Conservation (phyloP, 2,888 invertebrate species). For the Sminthurinus aureus region DNA sequence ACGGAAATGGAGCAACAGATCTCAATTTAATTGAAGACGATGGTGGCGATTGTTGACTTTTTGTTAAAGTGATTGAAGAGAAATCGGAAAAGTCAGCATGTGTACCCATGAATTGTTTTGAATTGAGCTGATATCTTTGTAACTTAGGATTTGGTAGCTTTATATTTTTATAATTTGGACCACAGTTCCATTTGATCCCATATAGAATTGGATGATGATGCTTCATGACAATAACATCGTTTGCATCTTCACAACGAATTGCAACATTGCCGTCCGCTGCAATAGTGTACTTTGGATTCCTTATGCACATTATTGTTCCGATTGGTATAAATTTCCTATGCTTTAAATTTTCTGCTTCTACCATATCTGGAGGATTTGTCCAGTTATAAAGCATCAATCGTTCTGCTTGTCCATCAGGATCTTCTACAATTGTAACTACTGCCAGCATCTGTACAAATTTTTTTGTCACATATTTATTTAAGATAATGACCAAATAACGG, state of each 20-base stretch:
- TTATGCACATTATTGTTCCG: conserved; percentile 24
- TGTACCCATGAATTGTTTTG: too few relatives aligned
- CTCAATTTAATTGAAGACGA: too few relatives aligned
- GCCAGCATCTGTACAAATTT: conserved; percentile 22
- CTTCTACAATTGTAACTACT: conserved; percentile 20
- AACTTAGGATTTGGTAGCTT: neutral
- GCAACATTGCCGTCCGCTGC: conserved; percentile 8
- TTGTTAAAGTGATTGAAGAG: too few relatives aligned
- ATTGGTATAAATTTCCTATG: conserved; percentile 23
- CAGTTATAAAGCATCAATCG: conserved; percentile 16
- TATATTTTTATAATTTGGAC: too few relatives aligned
- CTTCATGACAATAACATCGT: conserved; percentile 21
- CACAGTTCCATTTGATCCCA: conserved; percentile 1
- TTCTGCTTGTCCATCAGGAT: conserved; percentile 18
- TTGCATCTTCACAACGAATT: conserved; percentile 18
- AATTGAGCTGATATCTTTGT: neutral
- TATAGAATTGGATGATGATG: conserved; percentile 30
- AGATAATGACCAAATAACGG: too few relatives aligned
- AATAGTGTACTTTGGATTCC: conserved; percentile 22
- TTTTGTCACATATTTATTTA: too few relatives aligned
- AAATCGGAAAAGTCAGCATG: neutral
- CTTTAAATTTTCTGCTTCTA: conserved; percentile 18
- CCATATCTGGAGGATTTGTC: conserved; percentile 13
- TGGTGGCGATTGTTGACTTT: too few relatives aligned
- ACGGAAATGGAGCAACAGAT: neutral